Evolutionary conservation across 2,113 vertebrate species (phyloP), one percentile per base, ranked within the genome.

Genomic region (Setophaga petechia): DNA sequence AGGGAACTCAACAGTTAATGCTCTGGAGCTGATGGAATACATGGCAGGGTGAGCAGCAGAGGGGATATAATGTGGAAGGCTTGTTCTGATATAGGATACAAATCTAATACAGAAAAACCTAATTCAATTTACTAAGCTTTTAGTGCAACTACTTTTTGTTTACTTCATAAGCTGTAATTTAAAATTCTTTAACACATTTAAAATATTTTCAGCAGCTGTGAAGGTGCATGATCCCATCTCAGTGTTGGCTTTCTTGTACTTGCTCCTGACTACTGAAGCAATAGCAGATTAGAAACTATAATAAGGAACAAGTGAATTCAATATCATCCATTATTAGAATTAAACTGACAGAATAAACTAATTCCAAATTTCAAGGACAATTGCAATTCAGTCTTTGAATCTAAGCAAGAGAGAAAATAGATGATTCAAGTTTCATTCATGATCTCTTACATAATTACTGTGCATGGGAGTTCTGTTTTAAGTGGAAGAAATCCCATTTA

Each of bases 51-150:
- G 61, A 80, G 47, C 31, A 81, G 62, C 66, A 81, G 52, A 65
- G 55, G 31, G 74, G 47, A 47, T 69, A 41, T 46, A 21, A 83
- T 13, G 5, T 11, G n/a, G 11, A 58, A 76, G 19, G 13, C 30
- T 87, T 51, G 23, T 78, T 89, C 47, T 73, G 41, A 25, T 87
- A 23, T 13, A 12, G 77, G 33, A 31, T 51, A 83, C 27, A 84
- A 93, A 94, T 83, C 43, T 88, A 93, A 96, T 69, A 71, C 3
- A 74, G 22, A 28, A 74, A 31, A 80, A 27, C 5, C 10, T 95
- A 71, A 94, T 62, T 55, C 25, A 62, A 95, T 93, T 96, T 88
- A 62, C 39, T 15, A 23, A 61, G 87, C 90, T 95, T 87, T 97
- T 74, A 96, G 52, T 59, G 27, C 28, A 84, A 92, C 68, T 63